Evolutionary conservation across 2,888 invertebrate genomes (phyloP).

Genomic region (Baccha elongata): DNA sequence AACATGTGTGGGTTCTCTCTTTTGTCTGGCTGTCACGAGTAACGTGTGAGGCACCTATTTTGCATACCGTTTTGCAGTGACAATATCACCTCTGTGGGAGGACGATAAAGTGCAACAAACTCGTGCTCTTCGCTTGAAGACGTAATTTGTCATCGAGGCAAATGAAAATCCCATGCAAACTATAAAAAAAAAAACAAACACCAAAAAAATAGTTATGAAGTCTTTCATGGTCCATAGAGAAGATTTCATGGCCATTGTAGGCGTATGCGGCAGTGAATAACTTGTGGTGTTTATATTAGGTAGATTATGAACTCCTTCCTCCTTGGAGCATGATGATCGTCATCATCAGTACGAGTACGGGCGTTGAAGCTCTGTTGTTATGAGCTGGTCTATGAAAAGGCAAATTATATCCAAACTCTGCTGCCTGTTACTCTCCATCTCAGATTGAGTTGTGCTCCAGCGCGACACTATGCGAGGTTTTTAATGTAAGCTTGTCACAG

Average conservation of each 20-base stretch:
- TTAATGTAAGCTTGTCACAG: constrained; percentile 65
- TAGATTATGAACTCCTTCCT: not conserved
- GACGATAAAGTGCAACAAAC: constrained; percentile 62
- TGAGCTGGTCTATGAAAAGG: constrained; percentile 1
- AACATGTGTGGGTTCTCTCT: constrained; percentile 47
- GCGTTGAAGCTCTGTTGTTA: constrained; percentile 29
- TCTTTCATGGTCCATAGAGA: constrained; percentile 72
- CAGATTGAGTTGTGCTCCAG: constrained; percentile 56
- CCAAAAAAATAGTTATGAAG: constrained; percentile 63
- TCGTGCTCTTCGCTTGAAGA: constrained; percentile 54
- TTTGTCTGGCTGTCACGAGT: constrained; percentile 26
- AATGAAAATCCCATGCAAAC: constrained; percentile 69
- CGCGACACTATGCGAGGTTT: constrained; percentile 13
- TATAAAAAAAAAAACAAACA: constrained; percentile 18
- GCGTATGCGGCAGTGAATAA: constrained; percentile 70
- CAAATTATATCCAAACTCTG: not conserved
- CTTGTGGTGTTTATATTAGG: constrained; percentile 36
- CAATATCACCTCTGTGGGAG: constrained; percentile 52
- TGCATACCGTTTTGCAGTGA: constrained; percentile 51
- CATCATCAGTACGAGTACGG: constrained; percentile 30
- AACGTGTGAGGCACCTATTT: constrained; percentile 39
- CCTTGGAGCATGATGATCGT: too few species aligned
- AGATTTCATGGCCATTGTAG: constrained; percentile 70
- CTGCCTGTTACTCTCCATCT: constrained; percentile 39
- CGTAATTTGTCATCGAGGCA: constrained; percentile 72